These are phyloP conservation scores for Zoanthus sociatus DNA, from an alignment of 92 coral and sea anemone genomes.

Conservation along the genomic window DNA sequence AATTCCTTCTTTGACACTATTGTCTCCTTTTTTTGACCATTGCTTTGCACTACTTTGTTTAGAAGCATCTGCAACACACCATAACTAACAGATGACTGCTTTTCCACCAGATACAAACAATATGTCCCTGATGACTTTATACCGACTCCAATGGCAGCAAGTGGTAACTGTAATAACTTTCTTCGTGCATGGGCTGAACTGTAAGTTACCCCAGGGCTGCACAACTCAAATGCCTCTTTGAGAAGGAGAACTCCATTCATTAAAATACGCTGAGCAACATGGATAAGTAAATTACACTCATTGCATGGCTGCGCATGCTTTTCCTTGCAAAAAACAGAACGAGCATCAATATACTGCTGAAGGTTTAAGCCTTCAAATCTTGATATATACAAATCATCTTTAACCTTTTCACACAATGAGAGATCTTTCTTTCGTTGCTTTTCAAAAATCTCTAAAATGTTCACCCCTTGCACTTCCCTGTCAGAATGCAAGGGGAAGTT, in stretches of 20 bases:
- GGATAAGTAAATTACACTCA: background rate
- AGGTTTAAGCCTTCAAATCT: background rate
- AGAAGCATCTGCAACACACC: conserved; percentile 39
- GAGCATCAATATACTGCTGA: background rate
- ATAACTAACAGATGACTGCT: conserved; percentile 23
- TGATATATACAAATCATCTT: background rate
- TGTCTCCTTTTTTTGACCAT: conserved; percentile 16
- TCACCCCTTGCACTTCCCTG: conserved; percentile 24
- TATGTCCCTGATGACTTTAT: conserved; percentile 8
- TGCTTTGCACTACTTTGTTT: conserved; percentile 36
- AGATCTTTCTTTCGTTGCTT: background rate
- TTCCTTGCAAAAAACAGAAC: background rate
- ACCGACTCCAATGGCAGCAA: conserved; percentile 46
- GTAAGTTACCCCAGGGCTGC: conserved; percentile 27
- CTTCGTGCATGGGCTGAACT: conserved; percentile 45
- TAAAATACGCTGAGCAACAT: conserved; percentile 13
- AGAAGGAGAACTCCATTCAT: background rate
- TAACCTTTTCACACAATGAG: background rate
- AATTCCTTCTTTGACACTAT: conserved; percentile 38
- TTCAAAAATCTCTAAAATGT: background rate
- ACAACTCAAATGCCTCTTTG: conserved; percentile 26
- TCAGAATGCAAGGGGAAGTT: background rate
- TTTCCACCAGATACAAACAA: conserved; percentile 41
- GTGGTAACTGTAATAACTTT: conserved; percentile 38
- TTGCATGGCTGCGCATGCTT: background rate